Evolutionary conservation across 2,113 vertebrate species (phyloP), one percentile per base, ranked within the genome.

Genomic region (Elephas maximus): DNA sequence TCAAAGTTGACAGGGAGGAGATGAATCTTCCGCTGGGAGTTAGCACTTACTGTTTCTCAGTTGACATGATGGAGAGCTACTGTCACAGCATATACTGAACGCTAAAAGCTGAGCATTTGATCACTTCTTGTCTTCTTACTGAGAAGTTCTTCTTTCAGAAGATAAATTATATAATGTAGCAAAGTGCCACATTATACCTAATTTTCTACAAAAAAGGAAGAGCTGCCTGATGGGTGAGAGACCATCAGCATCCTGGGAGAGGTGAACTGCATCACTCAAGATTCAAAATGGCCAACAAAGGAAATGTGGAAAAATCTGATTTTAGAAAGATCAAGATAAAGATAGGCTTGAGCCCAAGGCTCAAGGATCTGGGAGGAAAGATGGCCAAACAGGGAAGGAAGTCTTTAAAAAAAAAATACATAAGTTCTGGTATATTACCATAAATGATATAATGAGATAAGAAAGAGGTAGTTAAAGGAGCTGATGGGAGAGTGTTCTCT

Each of bases 101-200:
- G 0, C 82, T 45, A 14, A 71, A 62, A 24, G 30, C 41, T 65
- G 60, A 92, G 37, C 21, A 20, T 62, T 45, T 88, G 12, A 51
- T 77, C 89, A 67, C 1, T 76, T 88, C 85, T 93, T 93, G 24
- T n/a, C 63, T 48, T 94, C 62, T 82, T 67, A 60, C 77, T 63
- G 86, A 91, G 94, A 89, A 78, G 41, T 94, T 93, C 33, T 21
- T 73, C 80, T 96, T 93, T 71, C 53, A 83, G 69, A 88, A 96
- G 53, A 67, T 51, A 79, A 91, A 77, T 76, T 83, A 44, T 1
- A 41, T 44, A 17, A 10, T 5, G 11, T 62, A 30, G 10, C 51
- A 69, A 9, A 85, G 51, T 37, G 10, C 53, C 85, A 44, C 9
- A 71, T 45, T 28, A 21, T 33, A 15, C 41, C 53, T 74, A 51